Evolutionary conservation across 2,113 vertebrate species (phyloP), one percentile per base, ranked within the genome.

Genomic region (Paradoxurus hermaphroditus): DNA sequence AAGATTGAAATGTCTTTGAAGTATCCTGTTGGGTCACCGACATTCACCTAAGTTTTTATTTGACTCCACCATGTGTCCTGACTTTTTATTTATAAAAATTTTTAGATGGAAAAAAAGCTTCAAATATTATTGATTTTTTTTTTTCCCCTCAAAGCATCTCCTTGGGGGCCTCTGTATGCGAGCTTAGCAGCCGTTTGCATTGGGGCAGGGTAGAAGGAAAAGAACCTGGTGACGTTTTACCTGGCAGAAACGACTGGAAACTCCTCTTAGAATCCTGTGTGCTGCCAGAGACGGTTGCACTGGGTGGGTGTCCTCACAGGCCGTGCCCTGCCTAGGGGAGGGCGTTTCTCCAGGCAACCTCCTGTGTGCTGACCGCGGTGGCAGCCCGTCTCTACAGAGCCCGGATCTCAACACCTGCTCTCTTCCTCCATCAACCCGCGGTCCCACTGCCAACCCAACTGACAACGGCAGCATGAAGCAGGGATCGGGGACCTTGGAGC

Each of bases 321-420:
- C 31, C 8, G 12, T 41, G 0, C 3, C 31, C 0, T 3, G 1
- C 46, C 49, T 9, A 4, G 23, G 51, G 7, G 21, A 0, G 7
- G 0, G 19, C 39, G 18, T 3, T 3, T 7, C 23, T 36, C 51
- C 21, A n/a, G 1, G 0, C 3, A 9, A 7, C 59, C 29, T 25
- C 16, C 49, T 46, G 25, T 67, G 7, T 77, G 16, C 21, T 56
- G 39, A 39, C 59, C 31, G 6, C 18, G 16, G 3, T 1, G 3
- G 27, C 19, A 34, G 12, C 41, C 27, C 4, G 0, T 78, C 0
- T 29, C 65, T 27, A 23, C 34, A 49, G 36, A 88, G 12, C 10
- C 53, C 34, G 16, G 31, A 34, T 49, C 83, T 78, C 56, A 44
- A 27, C 46, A 49, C 44, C 51, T 72, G 44, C 62, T 77, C 23